Base-by-base conservation (phyloP, 2,113 vertebrate genomes). In the Dissostichus mawsoni region DNA sequence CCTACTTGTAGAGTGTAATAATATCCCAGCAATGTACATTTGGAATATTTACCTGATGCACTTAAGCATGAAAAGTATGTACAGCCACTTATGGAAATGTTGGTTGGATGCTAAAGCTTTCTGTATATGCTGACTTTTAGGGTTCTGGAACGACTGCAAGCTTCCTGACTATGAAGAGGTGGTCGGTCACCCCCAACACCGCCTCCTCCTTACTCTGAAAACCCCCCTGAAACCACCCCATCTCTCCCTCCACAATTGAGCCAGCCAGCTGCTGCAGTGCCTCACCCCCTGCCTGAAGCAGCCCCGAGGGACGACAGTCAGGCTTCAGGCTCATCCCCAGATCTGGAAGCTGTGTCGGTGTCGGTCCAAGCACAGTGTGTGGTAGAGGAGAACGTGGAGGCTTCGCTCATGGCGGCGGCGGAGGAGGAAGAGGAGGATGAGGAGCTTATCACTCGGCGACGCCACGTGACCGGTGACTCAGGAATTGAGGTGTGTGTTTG, bases 131-230 rank as follows among this genome's bases (percentile, higher is more conserved):
- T 83, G 33, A 57, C 51, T 82, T 76, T 25, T 67, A 96, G 96
- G 95, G 69, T 94, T 95, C 80, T 96, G 96, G 96, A 94, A 94
- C 2, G 95, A 95, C 89, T 96, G 95, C 86, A 96, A 96, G 78
- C 95, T 96, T 68, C 96, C 96, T 1, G 95, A 96, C 82, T 96
- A 96, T 25, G 95, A 96, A 61, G 96, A 96, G 76, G 95, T 96
- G 3, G 94, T 96, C 1, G 95, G 94, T 20, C 95, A 96, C 74
- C 95, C 0, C 95, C 96, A 0, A 96, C 96, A 0, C 96, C 96
- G 0, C 96, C 96, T 17, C 96, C 96, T 3, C 96, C 96, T 23
- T 96, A 96, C 69, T 95, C 95, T 16, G 95, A 96, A 87, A 87
- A 89, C 80, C 87, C 92, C 12, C 87, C 89, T 6, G 94, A 94